Evolutionary conservation across 2,888 invertebrate species (phyloP).

Genomic region (Chydorus sphaericus): DNA sequence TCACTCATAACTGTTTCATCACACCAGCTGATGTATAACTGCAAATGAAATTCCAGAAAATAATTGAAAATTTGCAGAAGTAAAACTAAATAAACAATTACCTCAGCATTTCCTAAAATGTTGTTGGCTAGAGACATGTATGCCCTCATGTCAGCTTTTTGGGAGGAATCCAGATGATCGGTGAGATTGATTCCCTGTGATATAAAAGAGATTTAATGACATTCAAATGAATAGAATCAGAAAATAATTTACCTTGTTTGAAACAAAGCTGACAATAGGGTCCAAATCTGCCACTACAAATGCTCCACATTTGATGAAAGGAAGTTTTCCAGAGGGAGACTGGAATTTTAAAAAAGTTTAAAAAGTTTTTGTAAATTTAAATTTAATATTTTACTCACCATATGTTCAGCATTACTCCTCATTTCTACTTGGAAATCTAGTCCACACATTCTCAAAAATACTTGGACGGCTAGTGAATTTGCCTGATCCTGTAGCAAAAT

Average conservation of each 20-base stretch:
- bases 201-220: neutral
- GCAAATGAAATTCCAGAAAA: constrained; percentile 17
- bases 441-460: constrained; percentile 83
- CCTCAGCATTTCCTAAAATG: constrained; percentile 81
- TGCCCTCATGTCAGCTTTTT: constrained; percentile 81
- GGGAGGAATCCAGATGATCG: constrained; percentile 48
- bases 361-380: neutral
- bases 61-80: neutral
- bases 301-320: constrained; percentile 79
- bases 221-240: neutral
- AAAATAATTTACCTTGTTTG: constrained; percentile 62
- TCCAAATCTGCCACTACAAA: constrained; percentile 82
- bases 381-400: no score
- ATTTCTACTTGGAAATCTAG: constrained; percentile 47
- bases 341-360: constrained; percentile 51
- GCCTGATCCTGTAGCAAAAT: constrained; percentile 87
- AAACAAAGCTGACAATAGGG: constrained; percentile 76
- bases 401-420: no score
- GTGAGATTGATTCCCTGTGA: constrained; percentile 56
- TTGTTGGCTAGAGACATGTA: constrained; percentile 81
- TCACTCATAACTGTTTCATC: constrained; percentile 61
- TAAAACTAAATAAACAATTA: constrained; percentile 24
- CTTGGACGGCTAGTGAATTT: constrained; percentile 80
- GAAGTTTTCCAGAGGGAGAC: constrained; percentile 86
- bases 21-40: constrained; percentile 64